Conservation (phyloP, 2,888 invertebrate genomes). For the Brachypterus glaber region DNA sequence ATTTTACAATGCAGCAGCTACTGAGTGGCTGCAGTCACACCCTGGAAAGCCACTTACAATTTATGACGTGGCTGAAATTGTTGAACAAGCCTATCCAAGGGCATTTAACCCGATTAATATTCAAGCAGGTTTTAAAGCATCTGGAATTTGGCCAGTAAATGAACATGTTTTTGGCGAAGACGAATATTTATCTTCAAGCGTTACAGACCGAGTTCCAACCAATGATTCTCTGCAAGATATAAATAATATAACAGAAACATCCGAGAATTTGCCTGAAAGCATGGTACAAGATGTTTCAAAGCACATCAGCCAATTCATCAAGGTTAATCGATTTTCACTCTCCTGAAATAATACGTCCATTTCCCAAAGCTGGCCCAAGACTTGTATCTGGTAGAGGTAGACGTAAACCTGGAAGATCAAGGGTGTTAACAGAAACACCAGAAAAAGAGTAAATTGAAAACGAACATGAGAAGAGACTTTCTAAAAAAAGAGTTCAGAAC, state of each 20-base stretch:
- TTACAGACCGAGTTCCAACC: too few relatives aligned
- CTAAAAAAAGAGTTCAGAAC: too few relatives aligned
- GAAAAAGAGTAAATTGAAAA: conserved; percentile 15
- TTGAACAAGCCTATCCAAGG: conserved; percentile 18
- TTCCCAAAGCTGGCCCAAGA: conserved; percentile 12
- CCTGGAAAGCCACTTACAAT: conserved; percentile 18
- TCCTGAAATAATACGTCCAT: conserved; percentile 11
- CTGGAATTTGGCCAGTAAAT: conserved; percentile 17
- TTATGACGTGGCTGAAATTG: conserved; percentile 17
- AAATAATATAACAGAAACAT: too few relatives aligned
- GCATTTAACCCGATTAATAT: conserved; percentile 20
- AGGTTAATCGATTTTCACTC: too few relatives aligned
- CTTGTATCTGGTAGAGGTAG: conserved; percentile 12
- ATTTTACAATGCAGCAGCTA: conserved; percentile 17
- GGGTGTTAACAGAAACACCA: conserved; percentile 20
- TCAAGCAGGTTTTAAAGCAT: conserved; percentile 15
- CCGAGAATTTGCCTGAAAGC: too few relatives aligned
- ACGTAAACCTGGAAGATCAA: conserved; percentile 13
- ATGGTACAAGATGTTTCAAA: too few relatives aligned
- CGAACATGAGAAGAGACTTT: too few relatives aligned
- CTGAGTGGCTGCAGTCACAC: conserved; percentile 16
- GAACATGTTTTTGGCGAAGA: conserved; percentile 16
- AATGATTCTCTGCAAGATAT: too few relatives aligned
- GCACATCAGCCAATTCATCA: too few relatives aligned
- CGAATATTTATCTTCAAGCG: too few relatives aligned